Conservation (phyloP, 2,888 invertebrate species). For the Torymus auratus region DNA sequence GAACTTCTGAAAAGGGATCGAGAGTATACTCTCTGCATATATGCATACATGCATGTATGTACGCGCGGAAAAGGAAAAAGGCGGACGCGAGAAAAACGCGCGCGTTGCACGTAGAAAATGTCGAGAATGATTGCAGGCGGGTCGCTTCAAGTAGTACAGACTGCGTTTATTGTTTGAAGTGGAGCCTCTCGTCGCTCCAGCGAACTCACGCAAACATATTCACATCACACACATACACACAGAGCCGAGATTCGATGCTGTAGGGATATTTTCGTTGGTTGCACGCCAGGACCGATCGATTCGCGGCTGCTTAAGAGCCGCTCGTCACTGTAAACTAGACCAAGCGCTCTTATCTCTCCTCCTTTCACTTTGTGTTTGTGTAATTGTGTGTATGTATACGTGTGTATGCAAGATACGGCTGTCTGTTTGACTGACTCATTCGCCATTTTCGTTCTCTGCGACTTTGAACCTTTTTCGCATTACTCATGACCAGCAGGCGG, state of each 20-base stretch:
- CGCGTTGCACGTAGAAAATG: constrained; percentile 11
- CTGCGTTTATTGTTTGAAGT: constrained; percentile 44
- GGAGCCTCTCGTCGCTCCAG: constrained; percentile 5
- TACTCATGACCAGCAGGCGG: not conserved
- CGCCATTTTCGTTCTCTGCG: not conserved
- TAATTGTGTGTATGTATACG: too few relatives aligned
- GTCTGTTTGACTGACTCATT: too few relatives aligned
- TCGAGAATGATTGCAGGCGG: constrained; percentile 8
- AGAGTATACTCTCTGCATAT: too few relatives aligned
- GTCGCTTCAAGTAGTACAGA: constrained; percentile 27
- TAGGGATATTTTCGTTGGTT: constrained; percentile 32
- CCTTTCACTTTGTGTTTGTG: not conserved
- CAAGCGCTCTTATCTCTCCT: constrained; percentile 63
- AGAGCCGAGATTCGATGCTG: not conserved
- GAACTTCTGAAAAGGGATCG: too few relatives aligned
- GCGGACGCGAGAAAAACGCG: not conserved
- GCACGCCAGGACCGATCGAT: constrained; percentile 42
- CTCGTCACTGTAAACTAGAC: constrained; percentile 68
- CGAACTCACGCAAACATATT: not conserved
- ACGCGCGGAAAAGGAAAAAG: not conserved
- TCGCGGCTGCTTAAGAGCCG: constrained; percentile 61
- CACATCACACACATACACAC: not conserved
- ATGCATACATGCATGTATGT: too few relatives aligned
- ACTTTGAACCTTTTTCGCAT: too few relatives aligned
- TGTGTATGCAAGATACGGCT: too few relatives aligned